Conservation (phyloP, 2,113 vertebrate genomes). For the Dunckerocampus dactyliophorus region DNA sequence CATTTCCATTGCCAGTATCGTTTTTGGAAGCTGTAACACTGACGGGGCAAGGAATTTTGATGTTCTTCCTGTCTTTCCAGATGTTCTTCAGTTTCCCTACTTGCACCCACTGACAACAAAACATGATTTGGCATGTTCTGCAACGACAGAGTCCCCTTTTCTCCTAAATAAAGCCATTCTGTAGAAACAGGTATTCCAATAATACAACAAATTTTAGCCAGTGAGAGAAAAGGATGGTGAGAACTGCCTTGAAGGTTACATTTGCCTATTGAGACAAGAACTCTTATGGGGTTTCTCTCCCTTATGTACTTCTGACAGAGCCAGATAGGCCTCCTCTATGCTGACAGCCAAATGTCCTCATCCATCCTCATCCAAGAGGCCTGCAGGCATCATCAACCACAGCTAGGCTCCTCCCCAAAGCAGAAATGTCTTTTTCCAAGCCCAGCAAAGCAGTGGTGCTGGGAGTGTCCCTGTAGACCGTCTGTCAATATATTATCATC, state of each 20-base stretch:
- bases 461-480: constrained; percentile 48
- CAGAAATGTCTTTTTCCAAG: constrained; percentile 45
- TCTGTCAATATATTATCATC: constrained; percentile 71
- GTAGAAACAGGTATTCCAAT: constrained; percentile 10
- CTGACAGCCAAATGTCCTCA: constrained; percentile 71
- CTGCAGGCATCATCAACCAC: constrained; percentile 51
- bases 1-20: no score
- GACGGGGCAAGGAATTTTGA: no score
- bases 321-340: constrained; percentile 57
- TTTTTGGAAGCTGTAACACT: no score
- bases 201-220: constrained; percentile 21
- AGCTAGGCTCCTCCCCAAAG: constrained; percentile 63
- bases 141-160: constrained; percentile 5
- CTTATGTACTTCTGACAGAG: constrained; percentile 50
- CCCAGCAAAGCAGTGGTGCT: constrained; percentile 44
- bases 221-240: constrained; percentile 36
- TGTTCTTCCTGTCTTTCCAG: no score
- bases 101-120: constrained; percentile 27
- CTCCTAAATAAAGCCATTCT: constrained; percentile 13
- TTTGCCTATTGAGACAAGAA: constrained; percentile 44
- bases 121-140: constrained; percentile 19
- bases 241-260: constrained; percentile 31
- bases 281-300: constrained; percentile 40
- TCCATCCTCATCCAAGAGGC: constrained; percentile 66
- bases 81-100: constrained; percentile 19